phyloP scores from a whole-genome alignment of 2,888 invertebrate genomes.

The Hypercompe scribonia region DNA sequence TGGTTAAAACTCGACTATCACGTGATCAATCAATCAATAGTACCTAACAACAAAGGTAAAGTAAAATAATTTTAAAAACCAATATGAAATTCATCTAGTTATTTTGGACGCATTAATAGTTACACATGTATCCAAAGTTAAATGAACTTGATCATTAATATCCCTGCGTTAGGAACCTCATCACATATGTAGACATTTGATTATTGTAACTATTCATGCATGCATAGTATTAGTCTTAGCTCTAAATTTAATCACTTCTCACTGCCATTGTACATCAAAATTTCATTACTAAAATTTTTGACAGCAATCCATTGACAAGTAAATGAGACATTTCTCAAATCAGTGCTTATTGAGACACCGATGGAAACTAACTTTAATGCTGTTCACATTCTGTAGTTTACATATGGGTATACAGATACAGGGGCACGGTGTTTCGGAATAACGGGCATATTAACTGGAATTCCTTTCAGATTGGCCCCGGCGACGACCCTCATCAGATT shows the following conservation, averaged over 20 bases:
- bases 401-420: constrained; percentile 44
- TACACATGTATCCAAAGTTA: not conserved
- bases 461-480: constrained; percentile 76
- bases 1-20: too few species aligned
- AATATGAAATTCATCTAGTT: constrained; percentile 47
- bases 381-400: constrained; percentile 26
- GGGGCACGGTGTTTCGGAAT: constrained; percentile 64
- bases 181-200: constrained; percentile 12
- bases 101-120: too few species aligned
- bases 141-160: not conserved
- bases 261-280: constrained; percentile 29
- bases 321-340: constrained; percentile 11
- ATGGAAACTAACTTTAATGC: constrained; percentile 34
- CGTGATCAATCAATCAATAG: too few species aligned
- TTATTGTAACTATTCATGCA: constrained; percentile 55
- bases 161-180: not conserved
- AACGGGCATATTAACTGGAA: constrained; percentile 76
- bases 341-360: constrained; percentile 22
- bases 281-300: not conserved
- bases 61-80: constrained; percentile 34
- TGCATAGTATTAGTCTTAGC: constrained; percentile 52
- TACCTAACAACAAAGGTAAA: not conserved
- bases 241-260: constrained; percentile 58
- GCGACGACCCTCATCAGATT: constrained; percentile 77
- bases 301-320: constrained; percentile 38